Percentiles rank a stretch among this genome's conserved stretches.
Evolutionary conservation across 1,140 invertebrate species (phyloP).

Genomic region (Xylocopa sonorina): DNA sequence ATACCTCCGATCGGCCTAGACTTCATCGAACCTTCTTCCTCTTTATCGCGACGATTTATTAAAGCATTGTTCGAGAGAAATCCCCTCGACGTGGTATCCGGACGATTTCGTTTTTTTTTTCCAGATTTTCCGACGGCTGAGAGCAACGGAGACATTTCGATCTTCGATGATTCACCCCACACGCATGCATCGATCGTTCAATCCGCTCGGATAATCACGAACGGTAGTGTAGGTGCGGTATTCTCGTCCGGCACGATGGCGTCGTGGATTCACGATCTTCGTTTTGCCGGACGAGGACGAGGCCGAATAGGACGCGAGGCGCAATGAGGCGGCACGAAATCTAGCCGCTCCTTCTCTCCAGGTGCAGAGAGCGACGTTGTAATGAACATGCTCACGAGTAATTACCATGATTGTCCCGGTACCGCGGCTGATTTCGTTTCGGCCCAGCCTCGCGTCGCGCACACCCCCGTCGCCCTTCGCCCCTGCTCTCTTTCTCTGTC

Average conservation of each 20-base stretch:
- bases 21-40: too few relatives aligned
- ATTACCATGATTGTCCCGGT: constrained; percentile 64
- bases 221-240: background rate
- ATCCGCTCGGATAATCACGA: too few relatives aligned
- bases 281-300: constrained; percentile 19
- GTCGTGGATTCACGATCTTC: constrained; percentile 24
- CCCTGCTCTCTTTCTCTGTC: constrained; percentile 4
- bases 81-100: too few relatives aligned
- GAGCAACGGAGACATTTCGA: too few relatives aligned
- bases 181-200: too few relatives aligned
- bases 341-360: constrained; percentile 54
- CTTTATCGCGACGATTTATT: background rate
- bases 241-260: too few relatives aligned
- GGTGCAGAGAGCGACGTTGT: constrained; percentile 13
- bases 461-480: background rate
- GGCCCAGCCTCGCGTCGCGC: background rate
- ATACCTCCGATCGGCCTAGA: background rate
- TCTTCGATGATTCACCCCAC: too few relatives aligned
- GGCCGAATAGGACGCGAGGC: constrained; percentile 36
- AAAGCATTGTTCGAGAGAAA: constrained; percentile 6
- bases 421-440: constrained; percentile 48
- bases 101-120: too few relatives aligned
- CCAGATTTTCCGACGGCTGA: too few relatives aligned
- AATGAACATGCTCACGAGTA: constrained; percentile 64
- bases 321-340: constrained; percentile 60